phyloP scores from a whole-genome alignment of 2,888 invertebrate genomes.

The Epiblema foenella region DNA sequence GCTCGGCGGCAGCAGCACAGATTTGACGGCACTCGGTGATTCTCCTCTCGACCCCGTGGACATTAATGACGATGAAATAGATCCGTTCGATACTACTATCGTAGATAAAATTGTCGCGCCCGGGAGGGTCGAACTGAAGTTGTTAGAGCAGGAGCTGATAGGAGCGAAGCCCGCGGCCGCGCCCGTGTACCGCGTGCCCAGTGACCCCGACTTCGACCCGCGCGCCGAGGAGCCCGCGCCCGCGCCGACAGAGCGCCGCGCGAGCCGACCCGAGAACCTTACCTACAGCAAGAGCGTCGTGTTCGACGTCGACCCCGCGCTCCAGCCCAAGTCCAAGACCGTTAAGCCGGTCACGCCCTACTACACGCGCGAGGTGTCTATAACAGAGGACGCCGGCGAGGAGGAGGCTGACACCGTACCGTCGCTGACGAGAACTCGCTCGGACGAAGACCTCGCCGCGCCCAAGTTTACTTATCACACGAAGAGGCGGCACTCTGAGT shows the following conservation, averaged over 20 bases:
- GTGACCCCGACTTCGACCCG: constrained; percentile 94
- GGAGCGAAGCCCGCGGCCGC: constrained; percentile 66
- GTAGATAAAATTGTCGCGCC: constrained; percentile 89
- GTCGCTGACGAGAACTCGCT: constrained; percentile 83
- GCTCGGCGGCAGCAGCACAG: constrained; percentile 90
- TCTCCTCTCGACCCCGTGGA: constrained; percentile 87
- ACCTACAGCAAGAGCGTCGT: constrained; percentile 79
- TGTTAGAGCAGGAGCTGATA: constrained; percentile 91
- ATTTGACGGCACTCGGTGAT: constrained; percentile 88
- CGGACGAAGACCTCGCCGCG: constrained; percentile 87
- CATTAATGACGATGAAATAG: constrained; percentile 85
- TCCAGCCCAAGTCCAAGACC: constrained; percentile 86
- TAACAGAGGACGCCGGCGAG: constrained; percentile 82
- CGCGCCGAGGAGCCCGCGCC: constrained; percentile 86
- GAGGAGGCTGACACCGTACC: constrained; percentile 89
- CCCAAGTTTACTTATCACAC: constrained; percentile 73
- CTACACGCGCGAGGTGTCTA: constrained; percentile 87
- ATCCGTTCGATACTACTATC: constrained; percentile 94
- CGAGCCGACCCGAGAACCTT: constrained; percentile 87
- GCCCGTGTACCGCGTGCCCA: constrained; percentile 77
- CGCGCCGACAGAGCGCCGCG: constrained; percentile 75
- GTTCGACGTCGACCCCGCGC: constrained; percentile 76
- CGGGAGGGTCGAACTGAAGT: constrained; percentile 91
- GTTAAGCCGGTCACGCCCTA: constrained; percentile 92
- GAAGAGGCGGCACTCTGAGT: constrained; percentile 83